Base-by-base conservation (phyloP, 1,140 invertebrate species). In the Globodera ellingtonae region DNA sequence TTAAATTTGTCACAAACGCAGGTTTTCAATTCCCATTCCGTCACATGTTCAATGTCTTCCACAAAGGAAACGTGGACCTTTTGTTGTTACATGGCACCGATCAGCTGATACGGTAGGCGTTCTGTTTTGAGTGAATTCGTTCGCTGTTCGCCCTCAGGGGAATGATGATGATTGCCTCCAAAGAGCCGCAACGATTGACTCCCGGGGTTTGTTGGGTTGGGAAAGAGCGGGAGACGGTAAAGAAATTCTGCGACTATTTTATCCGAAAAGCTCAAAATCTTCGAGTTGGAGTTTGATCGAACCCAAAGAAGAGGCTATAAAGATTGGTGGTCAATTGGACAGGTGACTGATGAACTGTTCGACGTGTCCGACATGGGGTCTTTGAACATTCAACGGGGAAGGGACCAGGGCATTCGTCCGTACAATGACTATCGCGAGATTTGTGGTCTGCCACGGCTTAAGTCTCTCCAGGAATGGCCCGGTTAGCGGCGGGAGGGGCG, bases 391-490 rank as follows among this genome's bases (percentile, higher is more conserved):
- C 93, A 93, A 88, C 85, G 93, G 83, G 92, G 92, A 4, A 85
- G 96, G 65, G 95, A 98, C 89, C 95, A 97, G 87, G 96, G 95
- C 10, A 91, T 97, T 7, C 93, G 94, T 0, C 91, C 94, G 0
- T 96, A 95, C 87, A 93, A 93, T 3, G 90, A 92, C 0, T 97
- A 94, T 93, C 91, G 94, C 70, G 91, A 93, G 78, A 92, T 94
- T 0, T 96, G 95, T 89, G 93, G 94, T 5, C 89, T 96, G 9
- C 92, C 92, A 3, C 89, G 92, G 6, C 92, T 95, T 44, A 91
- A 90, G 44, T 92, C 89, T 18, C 96, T 95, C 92, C 91, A 92
- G 6, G 94, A 96, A 86, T 91, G 96, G 82, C 52, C 75, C 10
- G 84, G 79, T 83, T 35, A 69, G 35, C 50, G 47, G 59, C 59